Percentiles rank a stretch among this genome's conserved stretches.
phyloP scores from a whole-genome alignment of 2,797 vertebrate genomes.

The Dryobates pubescens region DNA sequence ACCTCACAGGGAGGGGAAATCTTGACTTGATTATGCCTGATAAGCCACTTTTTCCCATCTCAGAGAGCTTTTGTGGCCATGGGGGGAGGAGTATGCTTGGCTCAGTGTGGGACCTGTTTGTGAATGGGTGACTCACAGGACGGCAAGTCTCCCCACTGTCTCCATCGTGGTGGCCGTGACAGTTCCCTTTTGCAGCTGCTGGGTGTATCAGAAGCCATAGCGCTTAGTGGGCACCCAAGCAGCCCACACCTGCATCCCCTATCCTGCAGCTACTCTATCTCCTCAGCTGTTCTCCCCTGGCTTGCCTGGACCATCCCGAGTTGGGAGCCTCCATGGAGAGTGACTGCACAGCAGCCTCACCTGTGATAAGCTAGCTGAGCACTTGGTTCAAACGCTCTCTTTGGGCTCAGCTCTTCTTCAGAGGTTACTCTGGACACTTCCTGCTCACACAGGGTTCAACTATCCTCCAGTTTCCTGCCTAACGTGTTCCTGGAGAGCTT shows the following conservation, averaged over 20 bases:
- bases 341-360: rapidly evolving
- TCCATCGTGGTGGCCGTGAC: not conserved
- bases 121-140: constrained; percentile 43
- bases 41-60: constrained; percentile 63
- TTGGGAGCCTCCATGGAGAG: rapidly evolving
- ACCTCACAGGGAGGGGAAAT: constrained; percentile 37
- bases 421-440: constrained; percentile 15
- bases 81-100: constrained; percentile 42
- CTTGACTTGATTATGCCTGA: constrained; percentile 48
- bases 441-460: constrained; percentile 22
- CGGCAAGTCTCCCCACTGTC: rapidly evolving
- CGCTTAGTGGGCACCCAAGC: not conserved
- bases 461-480: constrained; percentile 25
- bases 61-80: not conserved
- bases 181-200: constrained; percentile 9
- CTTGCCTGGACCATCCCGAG: not conserved
- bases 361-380: not conserved
- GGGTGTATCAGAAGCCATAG: not conserved
- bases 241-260: not conserved
- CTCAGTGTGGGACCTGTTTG: not conserved
- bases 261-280: not conserved
- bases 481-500: constrained; percentile 57
- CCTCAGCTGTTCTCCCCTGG: rapidly evolving
- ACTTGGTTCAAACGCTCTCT: not conserved
- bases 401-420: not conserved